Evolutionary conservation across 2,888 invertebrate species (phyloP), one percentile per base, ranked within the genome.

Genomic region (Limnephilus rhombicus): DNA sequence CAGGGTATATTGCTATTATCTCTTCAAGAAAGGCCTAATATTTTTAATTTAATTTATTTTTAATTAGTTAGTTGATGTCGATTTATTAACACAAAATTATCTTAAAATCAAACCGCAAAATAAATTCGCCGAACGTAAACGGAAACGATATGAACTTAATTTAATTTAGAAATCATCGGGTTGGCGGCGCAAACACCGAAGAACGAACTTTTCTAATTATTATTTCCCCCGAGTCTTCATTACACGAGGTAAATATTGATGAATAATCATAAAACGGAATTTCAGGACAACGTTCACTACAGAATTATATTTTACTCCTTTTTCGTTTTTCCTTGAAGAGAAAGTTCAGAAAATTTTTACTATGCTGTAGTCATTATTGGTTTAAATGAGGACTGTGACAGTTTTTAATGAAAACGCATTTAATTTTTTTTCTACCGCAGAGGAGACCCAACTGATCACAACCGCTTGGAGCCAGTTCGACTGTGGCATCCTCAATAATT

Each of bases 191-290:
- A 86, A 86, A 83, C 83, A 83, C 15, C 1, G 37, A 37, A 45
- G 86, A 49, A 9, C 18, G 37, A 86, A 86, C n/a, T 86, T 45
- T 86, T 86, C 83, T 86, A 86, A 86, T 86, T 86, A 86, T 49
- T 11, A 34, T 83, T 34, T 86, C 45, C 86, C 15, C 45, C 15
- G 86, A 31, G 13, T 41, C 41, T 45, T 86, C n/a, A 86, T 49
- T 86, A 86, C 41, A 45, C 9, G 24, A 45, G 29, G 86, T 86
- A 86, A 86, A 86, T 86, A 86, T 86, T 86, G 86, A 86, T 45
- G 45, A 86, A 86, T 49, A 86, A 86, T 13, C 86, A 45, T 9
- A 45, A 68, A 68, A 68, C 68, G 68, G 24, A 68, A 68, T 68
- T 24, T 68, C 24, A 68, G 24, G 9, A 68, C 24, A 68, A 68